Evolutionary conservation across 2,113 vertebrate genomes (phyloP), one percentile per base, ranked within the genome.

Genomic region (Smithornis capensis): DNA sequence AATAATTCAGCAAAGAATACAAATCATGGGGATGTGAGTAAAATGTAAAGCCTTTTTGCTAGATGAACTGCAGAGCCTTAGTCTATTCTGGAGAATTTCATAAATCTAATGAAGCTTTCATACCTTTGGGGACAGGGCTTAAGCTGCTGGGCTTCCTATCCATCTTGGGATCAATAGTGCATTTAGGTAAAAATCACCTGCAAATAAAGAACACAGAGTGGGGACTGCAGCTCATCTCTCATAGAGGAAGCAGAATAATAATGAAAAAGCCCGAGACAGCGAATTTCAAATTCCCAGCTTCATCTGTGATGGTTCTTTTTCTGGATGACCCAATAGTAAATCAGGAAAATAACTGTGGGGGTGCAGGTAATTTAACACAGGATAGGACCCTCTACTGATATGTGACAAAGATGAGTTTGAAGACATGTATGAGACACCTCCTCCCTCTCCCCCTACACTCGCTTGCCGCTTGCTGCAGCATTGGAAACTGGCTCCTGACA

Each of bases 81-180:
- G 25, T 50, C 4, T 65, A 44, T 88, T 47, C 55, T 80, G 59
- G 87, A 88, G 38, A 83, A 88, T 95, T 96, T 86, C 44, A 93
- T 94, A 95, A 96, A 90, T 95, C 79, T 96, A 90, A 92, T 80
- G 89, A 90, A 95, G 90, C 63, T 86, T 96, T 96, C 84, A 62
- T 31, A 83, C 78, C 79, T 80, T 76, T 1, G 2, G 92, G 90
- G 85, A 83, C 75, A 85, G 68, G 68, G 60, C 71, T 76, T 80
- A 77, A 65, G 78, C 82, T 95, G 49, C 75, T 5, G 8, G 67
- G 62, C 50, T 95, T 73, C 67, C 91, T 79, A 93, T 95, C 90
- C 82, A 81, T 96, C 94, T 92, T 67, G 42, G 91, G 95, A 97
- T 96, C 95, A 96, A 96, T 95, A 96, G 68, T 1, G 15, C 87